Evolutionary conservation across 1,140 invertebrate genomes (phyloP).

Genomic region (Linepithema humile): DNA sequence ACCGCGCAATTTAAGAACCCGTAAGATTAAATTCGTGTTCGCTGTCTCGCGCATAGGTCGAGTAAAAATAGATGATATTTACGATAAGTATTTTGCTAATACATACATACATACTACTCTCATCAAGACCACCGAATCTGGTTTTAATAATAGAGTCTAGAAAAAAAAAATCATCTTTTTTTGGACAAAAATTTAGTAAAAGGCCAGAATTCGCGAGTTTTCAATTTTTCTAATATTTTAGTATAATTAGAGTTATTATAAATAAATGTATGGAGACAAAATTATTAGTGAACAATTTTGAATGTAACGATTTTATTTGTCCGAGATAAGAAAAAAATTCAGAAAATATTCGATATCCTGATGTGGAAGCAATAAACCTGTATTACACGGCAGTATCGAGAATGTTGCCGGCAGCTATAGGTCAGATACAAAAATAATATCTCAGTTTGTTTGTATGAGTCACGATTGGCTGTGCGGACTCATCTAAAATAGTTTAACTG

Average conservation of each 20-base stretch:
- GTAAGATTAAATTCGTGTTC: conserved; percentile 38
- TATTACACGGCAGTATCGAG: background rate
- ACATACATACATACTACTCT: background rate
- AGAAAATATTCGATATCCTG: background rate
- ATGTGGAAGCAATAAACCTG: background rate
- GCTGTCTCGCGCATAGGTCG: conserved; percentile 7
- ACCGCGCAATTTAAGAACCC: conserved; percentile 18
- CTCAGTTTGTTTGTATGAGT: background rate
- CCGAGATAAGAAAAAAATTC: background rate
- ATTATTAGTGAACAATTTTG: background rate
- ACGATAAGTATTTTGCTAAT: background rate
- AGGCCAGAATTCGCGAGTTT: too few species aligned
- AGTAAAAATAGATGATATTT: conserved; percentile 36
- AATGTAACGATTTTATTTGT: background rate
- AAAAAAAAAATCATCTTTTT: background rate
- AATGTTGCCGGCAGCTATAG: background rate
- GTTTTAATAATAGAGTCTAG: background rate
- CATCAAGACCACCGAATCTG: background rate
- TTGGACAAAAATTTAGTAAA: too few species aligned
- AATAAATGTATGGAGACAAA: too few species aligned
- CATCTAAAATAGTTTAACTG: conserved; percentile 28
- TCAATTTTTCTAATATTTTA: too few species aligned
- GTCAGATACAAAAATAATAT: conserved; percentile 48
- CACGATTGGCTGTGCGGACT: background rate
- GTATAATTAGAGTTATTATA: too few species aligned